Evolutionary conservation across 2,797 vertebrate species (phyloP).

Genomic region (Buceros bicornis): DNA sequence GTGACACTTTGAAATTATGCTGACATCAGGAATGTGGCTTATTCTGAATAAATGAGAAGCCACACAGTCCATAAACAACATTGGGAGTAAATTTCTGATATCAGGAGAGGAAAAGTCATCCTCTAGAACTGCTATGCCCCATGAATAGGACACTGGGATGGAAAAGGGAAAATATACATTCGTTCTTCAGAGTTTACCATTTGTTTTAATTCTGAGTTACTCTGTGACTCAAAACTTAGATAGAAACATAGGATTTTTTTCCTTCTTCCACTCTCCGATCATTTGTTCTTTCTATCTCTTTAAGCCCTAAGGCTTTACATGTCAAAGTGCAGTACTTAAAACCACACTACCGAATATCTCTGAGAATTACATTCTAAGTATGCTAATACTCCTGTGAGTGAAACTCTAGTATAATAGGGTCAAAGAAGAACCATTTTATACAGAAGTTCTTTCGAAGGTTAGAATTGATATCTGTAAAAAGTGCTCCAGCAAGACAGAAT

Average conservation of each 20-base stretch:
- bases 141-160: background rate
- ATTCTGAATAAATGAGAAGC: background rate
- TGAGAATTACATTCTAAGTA: background rate
- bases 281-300: background rate
- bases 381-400: background rate
- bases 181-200: background rate
- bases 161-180: background rate
- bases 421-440: background rate
- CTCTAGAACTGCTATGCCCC: background rate
- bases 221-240: background rate
- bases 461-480: background rate
- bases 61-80: background rate
- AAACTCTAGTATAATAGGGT: background rate
- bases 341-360: background rate
- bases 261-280: background rate
- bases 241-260: background rate
- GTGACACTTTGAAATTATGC: background rate
- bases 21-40: background rate
- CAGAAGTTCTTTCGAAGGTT: background rate
- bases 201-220: background rate
- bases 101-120: background rate
- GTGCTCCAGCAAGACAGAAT: background rate
- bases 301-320: background rate
- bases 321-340: background rate
- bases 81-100: background rate